Percentiles rank a stretch among this genome's conserved stretches.
These are phyloP conservation scores for Aegithalos caudatus DNA, from an alignment of 2,113 vertebrate genomes.

Conservation along the genomic window DNA sequence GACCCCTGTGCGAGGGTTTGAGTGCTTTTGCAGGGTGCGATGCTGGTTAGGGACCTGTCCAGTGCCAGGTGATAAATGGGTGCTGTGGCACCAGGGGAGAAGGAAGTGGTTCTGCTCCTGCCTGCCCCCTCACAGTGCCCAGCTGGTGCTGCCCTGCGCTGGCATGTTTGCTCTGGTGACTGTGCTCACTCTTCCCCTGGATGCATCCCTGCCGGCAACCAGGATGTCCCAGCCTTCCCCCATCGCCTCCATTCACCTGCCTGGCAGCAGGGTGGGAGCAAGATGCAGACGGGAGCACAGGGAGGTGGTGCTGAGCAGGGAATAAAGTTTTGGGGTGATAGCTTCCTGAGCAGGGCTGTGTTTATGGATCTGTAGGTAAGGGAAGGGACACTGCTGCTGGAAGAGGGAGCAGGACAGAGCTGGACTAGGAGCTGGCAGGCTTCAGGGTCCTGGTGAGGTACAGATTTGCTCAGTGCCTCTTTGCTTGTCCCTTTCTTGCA, in stretches of 20 bases:
- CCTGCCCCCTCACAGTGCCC: background rate
- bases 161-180: background rate
- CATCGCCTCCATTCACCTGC: background rate
- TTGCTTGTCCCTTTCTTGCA: background rate
- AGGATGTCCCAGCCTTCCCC: background rate
- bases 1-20: background rate
- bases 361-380: background rate
- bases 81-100: fast-evolving
- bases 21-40: fast-evolving
- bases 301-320: background rate
- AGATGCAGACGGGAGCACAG: fast-evolving
- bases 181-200: background rate
- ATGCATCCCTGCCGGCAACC: background rate
- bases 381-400: background rate
- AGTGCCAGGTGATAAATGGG: background rate
- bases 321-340: background rate
- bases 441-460: background rate
- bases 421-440: background rate
- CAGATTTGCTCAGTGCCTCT: background rate
- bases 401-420: background rate
- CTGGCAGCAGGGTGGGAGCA: fast-evolving
- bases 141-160: background rate
- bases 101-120: background rate
- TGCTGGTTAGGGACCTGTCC: background rate
- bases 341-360: background rate